These are phyloP conservation scores for Mormyrops boulengeri DNA, from an alignment of 2,797 vertebrate genomes.

Conservation along the genomic window DNA sequence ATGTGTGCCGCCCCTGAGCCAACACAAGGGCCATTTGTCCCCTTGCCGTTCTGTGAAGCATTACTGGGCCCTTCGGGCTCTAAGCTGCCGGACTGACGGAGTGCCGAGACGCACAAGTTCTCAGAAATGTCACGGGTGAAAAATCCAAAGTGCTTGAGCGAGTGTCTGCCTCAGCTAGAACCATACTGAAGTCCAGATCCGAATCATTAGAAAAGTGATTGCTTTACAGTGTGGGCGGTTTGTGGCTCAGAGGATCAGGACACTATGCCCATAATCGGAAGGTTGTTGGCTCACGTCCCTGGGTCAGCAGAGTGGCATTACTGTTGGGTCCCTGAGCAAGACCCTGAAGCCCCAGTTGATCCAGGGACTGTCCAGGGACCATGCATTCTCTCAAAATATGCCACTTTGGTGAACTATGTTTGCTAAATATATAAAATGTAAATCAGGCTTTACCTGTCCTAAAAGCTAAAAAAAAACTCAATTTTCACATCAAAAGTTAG, in stretches of 20 bases:
- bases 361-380: neutral
- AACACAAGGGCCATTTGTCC: neutral
- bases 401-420: neutral
- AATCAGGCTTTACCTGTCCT: neutral
- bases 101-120: neutral
- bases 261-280: neutral
- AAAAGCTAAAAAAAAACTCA: neutral
- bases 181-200: neutral
- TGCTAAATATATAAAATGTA: neutral
- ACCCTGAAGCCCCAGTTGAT: neutral
- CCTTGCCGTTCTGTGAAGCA: neutral
- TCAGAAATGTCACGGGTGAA: neutral
- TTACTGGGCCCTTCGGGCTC: neutral
- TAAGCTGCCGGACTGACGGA: neutral
- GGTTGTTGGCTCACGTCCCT: neutral
- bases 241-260: neutral
- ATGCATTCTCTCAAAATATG: neutral
- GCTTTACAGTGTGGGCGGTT: neutral
- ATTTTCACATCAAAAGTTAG: constrained; percentile 8
- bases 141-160: neutral
- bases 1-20: neutral
- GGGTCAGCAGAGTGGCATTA: neutral
- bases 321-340: neutral
- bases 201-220: neutral
- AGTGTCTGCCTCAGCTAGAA: neutral